These are phyloP conservation scores for Amiota minor DNA, from an alignment of 2,888 invertebrate genomes.

Conservation along the genomic window DNA sequence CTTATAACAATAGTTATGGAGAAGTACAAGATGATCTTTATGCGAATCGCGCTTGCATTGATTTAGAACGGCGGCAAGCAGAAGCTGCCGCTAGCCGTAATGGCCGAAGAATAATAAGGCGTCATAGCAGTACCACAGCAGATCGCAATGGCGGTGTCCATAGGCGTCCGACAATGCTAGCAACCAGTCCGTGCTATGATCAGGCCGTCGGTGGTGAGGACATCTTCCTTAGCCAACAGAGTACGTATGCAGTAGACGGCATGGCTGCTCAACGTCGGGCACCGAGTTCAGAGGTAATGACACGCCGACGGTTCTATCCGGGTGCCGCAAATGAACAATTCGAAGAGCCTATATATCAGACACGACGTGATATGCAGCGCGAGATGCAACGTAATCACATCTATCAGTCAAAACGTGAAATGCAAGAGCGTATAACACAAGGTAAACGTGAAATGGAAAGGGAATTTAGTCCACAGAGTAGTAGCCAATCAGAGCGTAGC, in stretches of 20 bases:
- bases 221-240: slow-evolving; percentile 70
- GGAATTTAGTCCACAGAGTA: slow-evolving; percentile 69
- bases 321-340: slow-evolving; percentile 65
- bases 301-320: slow-evolving; percentile 69
- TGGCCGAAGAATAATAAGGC: slow-evolving; percentile 67
- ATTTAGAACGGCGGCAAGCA: slow-evolving; percentile 70
- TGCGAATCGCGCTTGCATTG: slow-evolving; percentile 72
- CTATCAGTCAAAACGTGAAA: slow-evolving; percentile 72
- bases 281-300: slow-evolving; percentile 72
- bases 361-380: slow-evolving; percentile 71
- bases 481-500: slow-evolving; percentile 65
- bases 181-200: slow-evolving; percentile 51
- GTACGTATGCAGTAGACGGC: slow-evolving; percentile 67
- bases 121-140: slow-evolving; percentile 73
- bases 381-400: slow-evolving; percentile 72
- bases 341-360: slow-evolving; percentile 71
- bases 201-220: slow-evolving; percentile 44
- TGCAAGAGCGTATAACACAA: slow-evolving; percentile 72
- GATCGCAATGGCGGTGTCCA: slow-evolving; percentile 61
- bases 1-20: slow-evolving; percentile 48
- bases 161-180: slow-evolving; percentile 50
- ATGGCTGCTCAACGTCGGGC: slow-evolving; percentile 57
- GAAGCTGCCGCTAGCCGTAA: slow-evolving; percentile 58
- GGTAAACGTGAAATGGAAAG: slow-evolving; percentile 71
- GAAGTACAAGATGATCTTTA: slow-evolving; percentile 70